phyloP scores from a whole-genome alignment of 2,888 invertebrate genomes.

The Dromius quadrimaculatus region DNA sequence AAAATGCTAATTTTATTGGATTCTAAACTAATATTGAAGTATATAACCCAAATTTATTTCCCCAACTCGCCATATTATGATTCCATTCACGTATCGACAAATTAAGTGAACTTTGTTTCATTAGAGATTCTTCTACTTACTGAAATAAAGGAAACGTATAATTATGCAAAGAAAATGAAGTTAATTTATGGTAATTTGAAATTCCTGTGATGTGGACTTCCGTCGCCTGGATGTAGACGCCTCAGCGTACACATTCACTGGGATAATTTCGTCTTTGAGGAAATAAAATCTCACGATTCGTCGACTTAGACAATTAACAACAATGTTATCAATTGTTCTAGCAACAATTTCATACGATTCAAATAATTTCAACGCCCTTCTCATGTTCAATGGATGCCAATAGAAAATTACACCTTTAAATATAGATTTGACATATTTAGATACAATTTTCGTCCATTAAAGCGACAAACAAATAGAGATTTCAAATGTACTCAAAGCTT shows the following conservation, averaged over 20 bases:
- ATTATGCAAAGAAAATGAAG: slow-evolving; percentile 51
- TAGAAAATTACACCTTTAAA: too few species aligned
- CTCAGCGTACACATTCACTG: too few species aligned
- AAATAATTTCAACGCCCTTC: too few species aligned
- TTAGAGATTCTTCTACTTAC: slow-evolving; percentile 52
- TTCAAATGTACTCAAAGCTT: too few species aligned
- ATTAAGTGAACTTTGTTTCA: slow-evolving; percentile 51
- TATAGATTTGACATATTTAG: too few species aligned
- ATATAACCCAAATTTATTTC: slow-evolving; percentile 36
- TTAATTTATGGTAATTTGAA: slow-evolving; percentile 52
- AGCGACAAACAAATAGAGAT: too few species aligned
- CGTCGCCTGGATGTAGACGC: slow-evolving; percentile 4
- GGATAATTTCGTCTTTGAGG: slow-evolving; percentile 22
- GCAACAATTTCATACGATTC: too few species aligned
- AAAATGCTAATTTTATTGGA: slow-evolving; percentile 47
- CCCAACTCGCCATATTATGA: slow-evolving; percentile 37
- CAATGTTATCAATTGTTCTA: not conserved
- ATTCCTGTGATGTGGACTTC: slow-evolving; percentile 47
- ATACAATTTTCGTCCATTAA: too few species aligned
- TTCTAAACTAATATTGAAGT: slow-evolving; percentile 43
- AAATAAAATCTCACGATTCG: slow-evolving; percentile 2
- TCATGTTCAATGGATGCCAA: too few species aligned
- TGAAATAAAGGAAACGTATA: slow-evolving; percentile 52
- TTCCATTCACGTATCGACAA: slow-evolving; percentile 49
- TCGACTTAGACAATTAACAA: not conserved